Percentiles rank a stretch among this genome's conserved stretches.
Conservation (phyloP, 2,888 invertebrate genomes). For the Phyllotreta striolata region DNA sequence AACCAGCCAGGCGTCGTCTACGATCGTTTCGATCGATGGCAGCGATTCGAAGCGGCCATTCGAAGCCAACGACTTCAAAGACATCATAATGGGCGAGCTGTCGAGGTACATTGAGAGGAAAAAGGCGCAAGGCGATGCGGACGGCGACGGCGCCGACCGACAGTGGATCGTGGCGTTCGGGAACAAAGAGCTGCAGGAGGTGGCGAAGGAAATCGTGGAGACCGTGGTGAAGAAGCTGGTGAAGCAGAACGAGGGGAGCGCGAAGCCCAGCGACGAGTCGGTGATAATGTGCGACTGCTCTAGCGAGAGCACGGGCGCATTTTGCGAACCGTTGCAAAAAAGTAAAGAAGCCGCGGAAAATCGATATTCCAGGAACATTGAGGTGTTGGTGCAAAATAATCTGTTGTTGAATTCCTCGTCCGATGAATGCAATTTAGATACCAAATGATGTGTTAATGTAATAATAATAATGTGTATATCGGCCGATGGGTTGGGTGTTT, state of each 20-base stretch:
- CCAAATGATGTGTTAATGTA: too few species aligned
- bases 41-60: not conserved
- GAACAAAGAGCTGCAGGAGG: constrained; percentile 3
- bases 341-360: constrained; percentile 3
- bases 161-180: not conserved
- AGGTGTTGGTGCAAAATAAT: constrained; percentile 15
- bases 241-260: not conserved
- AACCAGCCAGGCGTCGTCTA: not conserved
- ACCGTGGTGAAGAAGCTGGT: constrained; percentile 3
- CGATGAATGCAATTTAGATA: too few species aligned
- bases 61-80: too few species aligned
- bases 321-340: constrained; percentile 21
- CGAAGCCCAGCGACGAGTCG: constrained; percentile 34
- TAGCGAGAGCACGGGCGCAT: constrained; percentile 29
- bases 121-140: too few species aligned
- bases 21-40: not conserved
- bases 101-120: too few species aligned
- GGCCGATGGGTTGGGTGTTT: too few species aligned
- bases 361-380: constrained; percentile 14
- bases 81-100: too few species aligned
- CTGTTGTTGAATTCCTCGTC: constrained; percentile 9
- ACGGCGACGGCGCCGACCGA: too few species aligned
- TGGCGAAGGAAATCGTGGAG: constrained; percentile 20
- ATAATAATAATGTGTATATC: too few species aligned
- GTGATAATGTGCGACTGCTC: constrained; percentile 47